Evolutionary conservation across 2,797 vertebrate species (phyloP).

Genomic region (Karalla daura): DNA sequence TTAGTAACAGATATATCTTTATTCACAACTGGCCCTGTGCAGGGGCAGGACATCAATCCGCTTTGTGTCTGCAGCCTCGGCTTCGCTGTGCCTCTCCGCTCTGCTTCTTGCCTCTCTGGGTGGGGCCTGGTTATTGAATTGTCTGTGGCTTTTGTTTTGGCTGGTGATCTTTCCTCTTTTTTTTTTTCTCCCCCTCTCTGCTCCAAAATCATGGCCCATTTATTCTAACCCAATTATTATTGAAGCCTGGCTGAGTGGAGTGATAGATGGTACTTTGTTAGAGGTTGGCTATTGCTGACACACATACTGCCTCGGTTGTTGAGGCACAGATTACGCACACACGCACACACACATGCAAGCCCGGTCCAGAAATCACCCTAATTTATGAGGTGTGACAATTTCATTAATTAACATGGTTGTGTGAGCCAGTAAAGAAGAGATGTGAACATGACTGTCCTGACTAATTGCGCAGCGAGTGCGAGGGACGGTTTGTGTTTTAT

Average conservation of each 20-base stretch:
- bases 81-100: slow-evolving; percentile 41
- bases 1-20: slow-evolving; percentile 70
- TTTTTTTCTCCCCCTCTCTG: slow-evolving; percentile 50
- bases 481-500: slow-evolving; percentile 60
- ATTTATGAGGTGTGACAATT: slow-evolving; percentile 76
- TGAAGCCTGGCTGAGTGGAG: slow-evolving; percentile 76
- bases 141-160: slow-evolving; percentile 68
- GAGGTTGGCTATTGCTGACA: slow-evolving; percentile 63
- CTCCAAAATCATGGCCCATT: slow-evolving; percentile 81
- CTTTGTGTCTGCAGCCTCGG: slow-evolving; percentile 68
- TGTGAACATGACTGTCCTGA: slow-evolving; percentile 54
- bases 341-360: slow-evolving; percentile 8
- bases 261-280: slow-evolving; percentile 80
- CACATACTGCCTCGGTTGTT: slow-evolving; percentile 53
- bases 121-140: slow-evolving; percentile 71
- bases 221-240: slow-evolving; percentile 84
- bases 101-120: slow-evolving; percentile 58
- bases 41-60: slow-evolving; percentile 67
- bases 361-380: slow-evolving; percentile 62
- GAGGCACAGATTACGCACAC: slow-evolving; percentile 34
- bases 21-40: slow-evolving; percentile 63
- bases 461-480: slow-evolving; percentile 63
- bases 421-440: slow-evolving; percentile 63
- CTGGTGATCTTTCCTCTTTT: slow-evolving; percentile 45
- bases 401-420: slow-evolving; percentile 67